Evolutionary conservation across 1,140 invertebrate species (phyloP).

Genomic region (Cotesia chilonis): DNA sequence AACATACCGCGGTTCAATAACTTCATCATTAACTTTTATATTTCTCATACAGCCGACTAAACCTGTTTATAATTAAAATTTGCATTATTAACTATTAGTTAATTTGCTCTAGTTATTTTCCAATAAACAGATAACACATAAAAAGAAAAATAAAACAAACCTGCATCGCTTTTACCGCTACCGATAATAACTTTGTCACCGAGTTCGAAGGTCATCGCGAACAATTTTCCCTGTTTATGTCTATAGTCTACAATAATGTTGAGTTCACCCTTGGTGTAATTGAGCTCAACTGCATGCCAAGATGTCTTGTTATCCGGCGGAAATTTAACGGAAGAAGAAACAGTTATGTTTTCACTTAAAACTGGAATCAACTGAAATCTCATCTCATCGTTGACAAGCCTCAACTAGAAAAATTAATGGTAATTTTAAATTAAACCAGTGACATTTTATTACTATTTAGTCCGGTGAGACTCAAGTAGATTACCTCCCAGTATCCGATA

Average conservation of each 20-base stretch:
- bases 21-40: constrained; percentile 79
- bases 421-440: constrained; percentile 20
- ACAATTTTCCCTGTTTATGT: constrained; percentile 75
- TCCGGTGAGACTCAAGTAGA: constrained; percentile 39
- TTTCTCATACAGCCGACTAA: constrained; percentile 91
- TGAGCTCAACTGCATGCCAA: constrained; percentile 81
- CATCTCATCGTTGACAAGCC: constrained; percentile 82
- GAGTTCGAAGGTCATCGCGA: constrained; percentile 66
- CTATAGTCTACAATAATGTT: constrained; percentile 78
- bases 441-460: constrained; percentile 10
- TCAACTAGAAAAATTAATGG: constrained; percentile 66
- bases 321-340: constrained; percentile 79
- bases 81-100: constrained; percentile 6
- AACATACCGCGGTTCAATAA: constrained; percentile 73
- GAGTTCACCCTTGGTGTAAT: constrained; percentile 78
- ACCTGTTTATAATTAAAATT: constrained; percentile 67
- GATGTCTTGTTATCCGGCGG: constrained; percentile 75
- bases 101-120: constrained; percentile 9
- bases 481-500: constrained; percentile 87
- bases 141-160: constrained; percentile 47
- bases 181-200: constrained; percentile 75
- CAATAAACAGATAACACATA: no score
- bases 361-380: constrained; percentile 81
- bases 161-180: constrained; percentile 72
- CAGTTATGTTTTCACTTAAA: constrained; percentile 75